Conservation (phyloP, 2,113 vertebrate genomes). For the Xiphophorus couchianus region DNA sequence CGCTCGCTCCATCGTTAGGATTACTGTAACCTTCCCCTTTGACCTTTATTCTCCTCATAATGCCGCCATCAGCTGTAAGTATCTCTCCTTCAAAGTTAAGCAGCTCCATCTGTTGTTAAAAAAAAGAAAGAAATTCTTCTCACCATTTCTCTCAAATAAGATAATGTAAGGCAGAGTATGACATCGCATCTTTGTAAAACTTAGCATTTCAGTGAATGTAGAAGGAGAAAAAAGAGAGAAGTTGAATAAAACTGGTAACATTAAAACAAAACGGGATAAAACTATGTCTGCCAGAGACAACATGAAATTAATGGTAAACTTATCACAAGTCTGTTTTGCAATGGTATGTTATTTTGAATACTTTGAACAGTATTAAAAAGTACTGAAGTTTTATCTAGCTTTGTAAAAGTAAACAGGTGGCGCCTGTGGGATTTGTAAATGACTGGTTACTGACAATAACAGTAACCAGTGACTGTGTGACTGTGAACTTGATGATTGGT, state of each 20-base stretch:
- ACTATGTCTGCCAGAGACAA: background rate
- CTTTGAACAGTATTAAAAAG: background rate
- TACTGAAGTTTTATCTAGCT: background rate
- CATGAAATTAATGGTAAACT: background rate
- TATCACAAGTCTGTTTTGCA: background rate
- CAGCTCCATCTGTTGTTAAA: slow-evolving; percentile 86
- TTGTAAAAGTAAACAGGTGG: background rate
- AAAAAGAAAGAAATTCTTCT: background rate
- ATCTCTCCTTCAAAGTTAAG: slow-evolving; percentile 92
- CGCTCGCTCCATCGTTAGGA: slow-evolving; percentile 91
- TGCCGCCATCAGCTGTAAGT: slow-evolving; percentile 90
- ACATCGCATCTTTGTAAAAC: slow-evolving; percentile 19
- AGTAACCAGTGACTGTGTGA: background rate
- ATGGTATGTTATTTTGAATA: background rate
- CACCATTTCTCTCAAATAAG: slow-evolving; percentile 7
- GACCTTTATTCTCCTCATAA: slow-evolving; percentile 90
- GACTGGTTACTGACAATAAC: background rate
- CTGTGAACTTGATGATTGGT: background rate
- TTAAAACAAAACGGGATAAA: slow-evolving; percentile 11
- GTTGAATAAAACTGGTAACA: slow-evolving; percentile 33
- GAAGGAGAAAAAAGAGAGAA: slow-evolving; percentile 10
- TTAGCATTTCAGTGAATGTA: slow-evolving; percentile 13
- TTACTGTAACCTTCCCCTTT: slow-evolving; percentile 92
- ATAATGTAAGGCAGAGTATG: slow-evolving; percentile 4
- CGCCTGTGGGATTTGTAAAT: background rate